Percentiles rank a stretch among this genome's conserved stretches.
Evolutionary conservation across 2,113 vertebrate genomes (phyloP).

Genomic region (Falcunculus frontatus): DNA sequence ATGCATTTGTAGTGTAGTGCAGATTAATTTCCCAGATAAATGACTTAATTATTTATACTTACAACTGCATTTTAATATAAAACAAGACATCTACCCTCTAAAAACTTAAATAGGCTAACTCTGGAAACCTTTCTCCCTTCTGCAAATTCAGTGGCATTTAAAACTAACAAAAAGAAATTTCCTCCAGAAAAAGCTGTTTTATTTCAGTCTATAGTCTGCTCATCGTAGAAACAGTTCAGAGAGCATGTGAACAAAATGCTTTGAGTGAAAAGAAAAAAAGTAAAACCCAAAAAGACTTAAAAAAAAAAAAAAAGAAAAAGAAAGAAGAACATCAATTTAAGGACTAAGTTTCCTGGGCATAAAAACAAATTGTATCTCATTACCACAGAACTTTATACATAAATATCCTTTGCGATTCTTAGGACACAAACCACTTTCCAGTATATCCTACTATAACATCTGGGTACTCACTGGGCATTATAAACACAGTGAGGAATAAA

Average conservation of each 20-base stretch:
- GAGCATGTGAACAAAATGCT: not conserved
- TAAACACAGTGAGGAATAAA: not conserved
- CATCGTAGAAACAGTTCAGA: not conserved
- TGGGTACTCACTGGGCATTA: not conserved
- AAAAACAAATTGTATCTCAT: not conserved
- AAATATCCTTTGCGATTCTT: not conserved
- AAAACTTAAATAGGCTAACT: not conserved
- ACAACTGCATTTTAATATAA: not conserved
- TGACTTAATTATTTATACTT: not conserved
- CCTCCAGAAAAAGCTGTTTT: not conserved
- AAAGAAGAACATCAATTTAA: not conserved
- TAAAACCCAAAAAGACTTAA: not conserved
- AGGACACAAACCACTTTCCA: not conserved
- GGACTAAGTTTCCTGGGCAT: not conserved
- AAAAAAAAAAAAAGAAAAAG: not conserved
- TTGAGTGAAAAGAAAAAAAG: not conserved
- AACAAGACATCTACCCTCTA: not conserved
- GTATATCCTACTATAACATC: not conserved
- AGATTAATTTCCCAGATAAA: not conserved
- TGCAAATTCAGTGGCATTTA: not conserved
- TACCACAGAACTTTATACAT: not conserved
- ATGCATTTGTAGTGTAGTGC: not conserved
- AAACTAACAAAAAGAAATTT: not conserved
- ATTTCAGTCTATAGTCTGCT: not conserved
- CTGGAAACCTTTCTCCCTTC: not conserved